Conservation (phyloP, 2,797 vertebrate genomes). For the Epinephelus awoara region DNA sequence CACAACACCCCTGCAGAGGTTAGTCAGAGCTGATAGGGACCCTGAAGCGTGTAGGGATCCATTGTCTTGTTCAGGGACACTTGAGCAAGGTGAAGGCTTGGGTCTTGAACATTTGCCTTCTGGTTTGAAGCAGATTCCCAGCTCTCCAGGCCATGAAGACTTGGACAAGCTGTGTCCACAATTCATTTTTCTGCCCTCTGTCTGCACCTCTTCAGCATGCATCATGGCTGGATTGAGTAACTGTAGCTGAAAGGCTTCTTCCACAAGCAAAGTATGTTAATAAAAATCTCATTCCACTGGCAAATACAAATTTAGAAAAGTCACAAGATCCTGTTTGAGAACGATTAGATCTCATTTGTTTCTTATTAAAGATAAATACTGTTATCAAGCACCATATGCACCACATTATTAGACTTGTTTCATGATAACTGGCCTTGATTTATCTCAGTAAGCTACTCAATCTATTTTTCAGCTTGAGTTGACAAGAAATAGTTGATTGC, state of each 20-base stretch:
- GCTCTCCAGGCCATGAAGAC: constrained; percentile 23
- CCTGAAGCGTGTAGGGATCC: constrained; percentile 9
- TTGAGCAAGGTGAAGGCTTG: background rate
- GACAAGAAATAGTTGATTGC: constrained; percentile 35
- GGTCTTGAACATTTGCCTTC: constrained; percentile 16
- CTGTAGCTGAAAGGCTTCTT: background rate
- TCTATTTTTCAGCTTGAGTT: constrained; percentile 28
- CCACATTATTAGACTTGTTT: constrained; percentile 45
- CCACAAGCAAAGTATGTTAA: constrained; percentile 11
- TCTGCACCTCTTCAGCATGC: background rate
- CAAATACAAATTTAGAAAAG: constrained; percentile 33
- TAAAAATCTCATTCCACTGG: background rate
- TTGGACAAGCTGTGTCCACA: constrained; percentile 1
- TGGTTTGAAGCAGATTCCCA: constrained; percentile 24
- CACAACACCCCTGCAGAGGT: constrained; percentile 1
- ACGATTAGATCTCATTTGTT: constrained; percentile 31
- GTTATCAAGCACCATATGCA: constrained; percentile 43
- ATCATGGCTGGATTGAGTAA: constrained; percentile 21
- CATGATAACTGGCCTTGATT: constrained; percentile 52
- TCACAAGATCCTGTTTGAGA: constrained; percentile 40
- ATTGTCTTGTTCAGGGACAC: constrained; percentile 31
- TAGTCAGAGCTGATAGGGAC: background rate
- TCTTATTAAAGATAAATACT: constrained; percentile 40
- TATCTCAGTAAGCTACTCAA: constrained; percentile 23
- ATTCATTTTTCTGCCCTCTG: constrained; percentile 7